Base-by-base conservation (phyloP, 2,888 invertebrate genomes). In the Rhaphigaster nebulosa region DNA sequence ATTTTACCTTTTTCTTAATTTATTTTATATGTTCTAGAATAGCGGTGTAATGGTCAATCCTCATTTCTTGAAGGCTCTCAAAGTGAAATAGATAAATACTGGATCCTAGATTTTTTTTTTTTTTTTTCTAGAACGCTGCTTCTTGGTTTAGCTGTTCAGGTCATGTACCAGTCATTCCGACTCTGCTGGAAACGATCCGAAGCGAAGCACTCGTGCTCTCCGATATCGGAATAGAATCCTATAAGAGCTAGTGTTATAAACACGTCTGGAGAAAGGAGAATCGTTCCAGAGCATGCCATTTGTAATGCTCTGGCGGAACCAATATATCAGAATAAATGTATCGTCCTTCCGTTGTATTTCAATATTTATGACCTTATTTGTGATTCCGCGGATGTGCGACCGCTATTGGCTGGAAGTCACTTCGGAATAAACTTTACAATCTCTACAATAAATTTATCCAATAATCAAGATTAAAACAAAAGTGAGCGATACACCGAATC, bases 301-400 rank as follows among this genome's bases (percentile, higher is more conserved):
- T 56, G 52, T 87, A 87, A 56, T 87, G 23, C 87, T 52, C 34
- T 56, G 12, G 34, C 34, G 29, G 54, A 38, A 56, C 29, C 23
- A 23, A 87, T 87, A 87, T 54, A 87, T 87, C 87, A 87, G 54
- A 87, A 87, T 87, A 87, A 87, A 87, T 87, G 87, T 87, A 87
- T 87, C 29, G 52, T 34, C 6, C 52, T 52, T 87, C 56, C 52
- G 34, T 76, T 76, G 6, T 50, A 87, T 87, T 87, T 87, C 87
- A 87, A 87, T 87, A 87, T 87, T 87, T 87, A 87, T 87, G 50
- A 54, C 87, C 87, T 52, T 87, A 87, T 87, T 87, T 87, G 52
- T 52, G 87, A 87, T 87, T 50, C 87, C 34, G 56, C 34, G 52
- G 87, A 87, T 87, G 87, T 87, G 54, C 50, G 23, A 54, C 52